Base-by-base conservation (phyloP, 2,888 invertebrate genomes). In the Acronicta aceris region DNA sequence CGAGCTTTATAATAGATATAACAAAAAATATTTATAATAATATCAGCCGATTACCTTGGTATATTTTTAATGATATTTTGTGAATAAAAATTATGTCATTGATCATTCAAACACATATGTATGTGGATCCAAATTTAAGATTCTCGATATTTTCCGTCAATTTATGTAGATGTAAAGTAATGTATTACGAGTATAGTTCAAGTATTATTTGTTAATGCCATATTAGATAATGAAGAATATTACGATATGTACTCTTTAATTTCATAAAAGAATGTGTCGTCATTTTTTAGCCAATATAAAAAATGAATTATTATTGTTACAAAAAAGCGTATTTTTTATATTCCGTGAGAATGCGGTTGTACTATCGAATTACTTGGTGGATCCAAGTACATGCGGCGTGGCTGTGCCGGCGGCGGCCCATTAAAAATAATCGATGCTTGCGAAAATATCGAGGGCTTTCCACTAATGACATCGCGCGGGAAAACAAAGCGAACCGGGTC, bases 371-470 rank as follows among this genome's bases (percentile, higher is more conserved):
- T 79, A 81, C 78, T 78, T 74, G 67, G 63, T 75, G 74, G 59
- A 72, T 46, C 63, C 70, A 78, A 77, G 76, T 78, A 81, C 79
- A 79, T 82, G 87, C 83, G 84, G 87, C 83, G 74, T 79, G 84
- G 81, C 81, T 82, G 81, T 82, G 84, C 84, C 87, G 85, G 80
- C 84, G 89, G 87, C 89, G 83, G 84, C 83, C 92, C 92, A 93
- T 94, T 93, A 94, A 93, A 92, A 94, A 92, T 93, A 94, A 93
- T 92, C 93, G 90, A 93, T 91, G 89, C 90, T 86, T 82, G 90
- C 86, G 81, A 93, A 90, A 93, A 92, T 93, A 93, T 93, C 89
- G 93, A 93, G 92, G 82, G 89, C 84, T 91, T 90, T 90, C 86
- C 93, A 93, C 93, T 94, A 94, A 94, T 93, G 94, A 93, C 87